phyloP scores from a whole-genome alignment of 2,888 invertebrate genomes.

The Aproaerema taeniolella region DNA sequence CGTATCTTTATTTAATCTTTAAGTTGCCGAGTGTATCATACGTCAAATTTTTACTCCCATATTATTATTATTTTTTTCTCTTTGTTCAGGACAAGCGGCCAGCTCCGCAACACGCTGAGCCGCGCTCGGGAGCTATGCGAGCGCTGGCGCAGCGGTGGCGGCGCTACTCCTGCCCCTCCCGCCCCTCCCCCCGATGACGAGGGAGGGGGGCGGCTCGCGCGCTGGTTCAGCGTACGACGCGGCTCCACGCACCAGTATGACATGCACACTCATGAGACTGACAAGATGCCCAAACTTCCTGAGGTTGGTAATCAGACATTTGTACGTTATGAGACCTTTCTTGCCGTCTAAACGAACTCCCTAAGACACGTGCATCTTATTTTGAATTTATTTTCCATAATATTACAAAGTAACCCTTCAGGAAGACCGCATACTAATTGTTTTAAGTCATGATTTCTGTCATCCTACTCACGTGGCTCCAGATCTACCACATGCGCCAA shows the following conservation, averaged over 20 bases:
- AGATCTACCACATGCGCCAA: no score
- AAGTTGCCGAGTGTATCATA: no score
- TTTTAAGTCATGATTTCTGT: no score
- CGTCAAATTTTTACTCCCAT: no score
- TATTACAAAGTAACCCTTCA: no score
- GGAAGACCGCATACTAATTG: no score
- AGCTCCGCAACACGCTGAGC: slow-evolving; percentile 87
- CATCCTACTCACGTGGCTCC: no score
- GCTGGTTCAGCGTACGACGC: slow-evolving; percentile 93
- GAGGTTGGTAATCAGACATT: slow-evolving; percentile 84
- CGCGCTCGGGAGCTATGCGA: slow-evolving; percentile 90
- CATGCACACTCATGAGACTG: slow-evolving; percentile 68
- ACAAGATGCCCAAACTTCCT: slow-evolving; percentile 88
- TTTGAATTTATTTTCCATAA: no score
- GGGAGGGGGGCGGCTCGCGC: slow-evolving; percentile 85
- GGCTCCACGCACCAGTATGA: slow-evolving; percentile 91
- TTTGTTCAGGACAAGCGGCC: slow-evolving; percentile 81
- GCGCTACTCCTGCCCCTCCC: slow-evolving; percentile 38
- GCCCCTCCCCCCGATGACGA: slow-evolving; percentile 75
- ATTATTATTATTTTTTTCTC: background rate
- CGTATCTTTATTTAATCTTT: no score
- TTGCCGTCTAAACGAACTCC: no score
- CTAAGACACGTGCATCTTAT: no score
- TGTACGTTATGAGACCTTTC: no score
- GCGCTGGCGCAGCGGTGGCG: slow-evolving; percentile 81